Percentiles rank a stretch among this genome's conserved stretches.
Evolutionary conservation across 2,113 vertebrate species (phyloP).

Genomic region (Bufo gargarizans): DNA sequence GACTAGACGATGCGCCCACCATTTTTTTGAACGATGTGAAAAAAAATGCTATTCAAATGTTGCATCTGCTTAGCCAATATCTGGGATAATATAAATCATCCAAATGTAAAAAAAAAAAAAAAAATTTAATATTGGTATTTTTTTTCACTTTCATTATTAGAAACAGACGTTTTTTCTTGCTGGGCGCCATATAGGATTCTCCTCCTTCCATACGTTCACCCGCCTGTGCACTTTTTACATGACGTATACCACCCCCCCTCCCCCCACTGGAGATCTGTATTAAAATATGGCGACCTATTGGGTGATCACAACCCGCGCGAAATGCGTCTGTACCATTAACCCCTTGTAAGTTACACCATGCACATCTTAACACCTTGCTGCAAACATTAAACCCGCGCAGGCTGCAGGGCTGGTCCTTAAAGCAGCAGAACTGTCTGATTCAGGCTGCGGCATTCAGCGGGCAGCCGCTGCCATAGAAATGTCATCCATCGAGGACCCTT

Average conservation of each 20-base stretch:
- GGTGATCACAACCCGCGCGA: too few species aligned
- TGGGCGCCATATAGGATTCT: too few species aligned
- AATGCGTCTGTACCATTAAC: too few species aligned
- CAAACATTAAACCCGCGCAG: not conserved
- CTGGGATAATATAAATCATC: not conserved
- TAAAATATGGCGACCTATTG: not conserved
- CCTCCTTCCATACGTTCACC: not conserved
- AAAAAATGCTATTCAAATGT: too few species aligned
- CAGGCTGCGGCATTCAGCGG: not conserved
- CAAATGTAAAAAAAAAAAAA: too few species aligned
- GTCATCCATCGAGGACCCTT: slow-evolving; percentile 15
- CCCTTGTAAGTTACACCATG: too few species aligned
- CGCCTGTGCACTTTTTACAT: too few species aligned
- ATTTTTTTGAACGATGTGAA: not conserved
- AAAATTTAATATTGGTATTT: too few species aligned
- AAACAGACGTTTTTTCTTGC: too few species aligned
- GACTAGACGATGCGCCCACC: not conserved
- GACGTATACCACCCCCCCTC: not conserved
- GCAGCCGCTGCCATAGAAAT: slow-evolving; percentile 2
- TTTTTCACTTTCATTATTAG: too few species aligned
- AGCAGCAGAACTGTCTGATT: too few species aligned
- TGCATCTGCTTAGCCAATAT: not conserved
- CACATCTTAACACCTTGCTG: too few species aligned
- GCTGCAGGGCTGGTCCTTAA: not conserved
- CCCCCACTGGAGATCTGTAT: not conserved